A percentile compares a stretch with the other conserved stretches of the same genome.
phyloP scores from a whole-genome alignment of 2,888 invertebrate species.

The Epirrhoe tristata region DNA sequence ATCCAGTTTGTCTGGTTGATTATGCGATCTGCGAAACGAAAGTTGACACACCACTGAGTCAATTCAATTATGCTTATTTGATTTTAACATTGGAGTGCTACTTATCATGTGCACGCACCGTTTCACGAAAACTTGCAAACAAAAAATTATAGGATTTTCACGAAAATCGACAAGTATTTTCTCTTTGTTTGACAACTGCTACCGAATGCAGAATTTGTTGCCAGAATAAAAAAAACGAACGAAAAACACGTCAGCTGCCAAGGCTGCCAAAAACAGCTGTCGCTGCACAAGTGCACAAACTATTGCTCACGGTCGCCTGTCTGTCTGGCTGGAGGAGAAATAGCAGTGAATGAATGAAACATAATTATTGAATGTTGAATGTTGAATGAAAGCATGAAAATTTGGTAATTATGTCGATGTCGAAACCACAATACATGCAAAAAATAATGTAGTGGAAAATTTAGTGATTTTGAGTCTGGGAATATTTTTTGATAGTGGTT shows the following conservation, averaged over 20 bases:
- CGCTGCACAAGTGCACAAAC: not conserved
- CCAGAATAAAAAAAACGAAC: not conserved
- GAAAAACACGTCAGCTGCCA: slow-evolving; percentile 10
- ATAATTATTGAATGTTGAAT: too few species aligned
- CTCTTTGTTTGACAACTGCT: slow-evolving; percentile 70
- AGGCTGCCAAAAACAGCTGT: not conserved
- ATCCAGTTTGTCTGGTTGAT: slow-evolving; percentile 77
- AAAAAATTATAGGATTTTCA: slow-evolving; percentile 59
- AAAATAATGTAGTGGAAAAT: too few species aligned
- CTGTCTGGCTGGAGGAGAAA: too few species aligned
- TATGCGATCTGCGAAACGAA: slow-evolving; percentile 69
- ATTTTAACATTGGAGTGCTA: slow-evolving; percentile 18
- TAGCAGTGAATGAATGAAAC: too few species aligned
- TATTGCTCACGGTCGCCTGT: too few species aligned
- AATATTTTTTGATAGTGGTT: too few species aligned
- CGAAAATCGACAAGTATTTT: slow-evolving; percentile 55
- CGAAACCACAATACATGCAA: too few species aligned
- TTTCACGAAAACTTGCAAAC: slow-evolving; percentile 50
- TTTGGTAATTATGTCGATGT: too few species aligned
- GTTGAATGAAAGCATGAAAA: too few species aligned
- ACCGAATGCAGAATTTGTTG: slow-evolving; percentile 10
- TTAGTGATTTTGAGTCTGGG: too few species aligned
- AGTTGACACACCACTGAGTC: slow-evolving; percentile 35
- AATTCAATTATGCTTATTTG: slow-evolving; percentile 13
- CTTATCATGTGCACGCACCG: slow-evolving; percentile 54